phyloP scores from a whole-genome alignment of 2,797 vertebrate species.

The Kryptolebias ocellatus region DNA sequence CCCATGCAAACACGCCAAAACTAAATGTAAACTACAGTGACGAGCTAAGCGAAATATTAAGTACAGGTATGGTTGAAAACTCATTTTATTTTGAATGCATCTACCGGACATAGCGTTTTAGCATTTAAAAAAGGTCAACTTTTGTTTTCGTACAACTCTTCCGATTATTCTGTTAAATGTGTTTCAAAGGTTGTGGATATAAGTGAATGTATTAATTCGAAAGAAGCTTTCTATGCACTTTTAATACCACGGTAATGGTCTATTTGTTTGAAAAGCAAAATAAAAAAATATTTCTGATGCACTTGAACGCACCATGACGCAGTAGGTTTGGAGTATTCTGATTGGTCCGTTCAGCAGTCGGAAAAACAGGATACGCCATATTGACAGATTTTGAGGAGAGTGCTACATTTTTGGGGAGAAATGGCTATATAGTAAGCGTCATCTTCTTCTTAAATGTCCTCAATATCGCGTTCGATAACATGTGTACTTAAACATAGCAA shows the following conservation, averaged over 20 bases:
- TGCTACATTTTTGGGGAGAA: slow-evolving; percentile 30
- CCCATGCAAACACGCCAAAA: not conserved
- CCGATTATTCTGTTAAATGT: no score
- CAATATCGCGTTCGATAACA: fast-evolving
- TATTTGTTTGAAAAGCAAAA: not conserved
- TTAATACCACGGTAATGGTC: no score
- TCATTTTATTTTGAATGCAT: no score
- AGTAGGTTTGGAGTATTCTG: slow-evolving; percentile 16
- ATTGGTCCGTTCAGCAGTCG: slow-evolving; percentile 52
- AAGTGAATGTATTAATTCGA: no score
- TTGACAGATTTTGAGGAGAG: slow-evolving; percentile 51
- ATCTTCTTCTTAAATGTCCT: slow-evolving; percentile 1
- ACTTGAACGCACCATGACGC: slow-evolving; percentile 50
- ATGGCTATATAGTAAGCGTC: slow-evolving; percentile 75
- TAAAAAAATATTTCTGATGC: not conserved
- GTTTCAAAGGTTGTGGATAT: no score
- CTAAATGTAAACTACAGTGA: not conserved
- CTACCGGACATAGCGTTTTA: no score
- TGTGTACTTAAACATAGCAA: not conserved
- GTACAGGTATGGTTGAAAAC: no score
- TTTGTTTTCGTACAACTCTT: no score
- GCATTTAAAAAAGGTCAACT: no score
- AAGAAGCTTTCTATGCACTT: no score
- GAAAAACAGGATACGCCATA: slow-evolving; percentile 78
- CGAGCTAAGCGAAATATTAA: no score